These are phyloP conservation scores for Trachelus iudaicus DNA, from an alignment of 2,888 invertebrate genomes.

Conservation along the genomic window DNA sequence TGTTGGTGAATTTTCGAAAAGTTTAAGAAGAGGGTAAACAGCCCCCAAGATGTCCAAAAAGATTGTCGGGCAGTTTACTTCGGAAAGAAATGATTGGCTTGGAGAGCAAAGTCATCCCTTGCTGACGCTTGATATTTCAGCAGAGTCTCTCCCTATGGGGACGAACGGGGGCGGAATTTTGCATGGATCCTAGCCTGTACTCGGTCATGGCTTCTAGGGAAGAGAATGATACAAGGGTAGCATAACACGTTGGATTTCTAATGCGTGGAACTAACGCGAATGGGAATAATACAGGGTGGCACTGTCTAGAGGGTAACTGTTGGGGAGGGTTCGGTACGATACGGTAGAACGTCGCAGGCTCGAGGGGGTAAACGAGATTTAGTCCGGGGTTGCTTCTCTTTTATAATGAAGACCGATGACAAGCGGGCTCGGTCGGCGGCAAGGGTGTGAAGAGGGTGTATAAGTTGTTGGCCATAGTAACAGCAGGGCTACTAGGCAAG, in stretches of 20 bases:
- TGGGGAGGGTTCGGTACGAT: slow-evolving; percentile 12
- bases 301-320: background rate
- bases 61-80: background rate
- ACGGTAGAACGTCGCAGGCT: slow-evolving; percentile 26
- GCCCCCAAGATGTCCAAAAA: background rate
- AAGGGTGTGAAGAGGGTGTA: slow-evolving; percentile 27
- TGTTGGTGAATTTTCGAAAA: background rate
- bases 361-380: slow-evolving; percentile 50
- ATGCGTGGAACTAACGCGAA: background rate
- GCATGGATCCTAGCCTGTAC: background rate
- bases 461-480: slow-evolving; percentile 51
- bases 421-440: slow-evolving; percentile 34
- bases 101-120: background rate
- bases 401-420: slow-evolving; percentile 62
- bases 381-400: slow-evolving; percentile 45
- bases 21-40: background rate
- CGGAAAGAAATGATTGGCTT: background rate
- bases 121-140: background rate
- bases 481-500: slow-evolving; percentile 43
- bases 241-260: background rate
- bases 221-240: background rate
- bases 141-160: background rate
- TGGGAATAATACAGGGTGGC: background rate
- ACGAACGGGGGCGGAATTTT: background rate
- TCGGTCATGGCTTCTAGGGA: background rate